Evolutionary conservation across 1,140 invertebrate species (phyloP), one percentile per base, ranked within the genome.

Genomic region (Goniozus legneri): DNA sequence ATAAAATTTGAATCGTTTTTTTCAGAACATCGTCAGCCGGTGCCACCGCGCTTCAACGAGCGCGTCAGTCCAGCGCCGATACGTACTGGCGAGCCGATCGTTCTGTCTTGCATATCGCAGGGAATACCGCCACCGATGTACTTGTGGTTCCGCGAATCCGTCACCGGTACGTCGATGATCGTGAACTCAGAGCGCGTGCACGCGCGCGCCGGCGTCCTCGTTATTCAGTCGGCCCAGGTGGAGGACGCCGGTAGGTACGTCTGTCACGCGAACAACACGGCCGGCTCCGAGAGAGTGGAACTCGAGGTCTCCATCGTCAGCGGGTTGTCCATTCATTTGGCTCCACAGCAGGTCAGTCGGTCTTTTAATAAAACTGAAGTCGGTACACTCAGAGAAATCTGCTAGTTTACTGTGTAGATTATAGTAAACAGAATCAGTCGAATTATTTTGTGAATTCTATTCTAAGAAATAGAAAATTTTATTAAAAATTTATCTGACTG

Each of bases 261-360:
- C 42, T 92, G 91, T 69, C 86, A 87, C 78, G 85, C 89, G 16
- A 92, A 92, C 77, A 93, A 92, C 67, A 89, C 88, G 7, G 86
- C 86, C 1, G 90, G 89, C 8, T 86, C 87, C 57, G 89, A 93
- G 71, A 87, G 84, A 54, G 85, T 90, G 32, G 85, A 90, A 67
- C 84, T 91, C 59, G 86, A 86, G 37, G 79, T 91, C 46, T 80
- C 82, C 52, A 84, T 90, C 49, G 80, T 76, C 60, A 76, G 68
- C 51, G 66, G 67, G 41, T 58, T 76, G 42, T 69, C 69, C 20
- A 74, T 76, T 31, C 69, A 71, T 38, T 58, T 76, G n/a, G 56
- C 65, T 16, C 71, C 72, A 51, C 71, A 70, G 62, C 80, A 75
- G 79, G 82, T 83, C 62, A 75, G 70, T 63, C n/a, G n/a, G n/a